Percentiles rank a stretch among this genome's conserved stretches.
phyloP scores from a whole-genome alignment of 2,113 vertebrate species.

The Eolophus roseicapilla region DNA sequence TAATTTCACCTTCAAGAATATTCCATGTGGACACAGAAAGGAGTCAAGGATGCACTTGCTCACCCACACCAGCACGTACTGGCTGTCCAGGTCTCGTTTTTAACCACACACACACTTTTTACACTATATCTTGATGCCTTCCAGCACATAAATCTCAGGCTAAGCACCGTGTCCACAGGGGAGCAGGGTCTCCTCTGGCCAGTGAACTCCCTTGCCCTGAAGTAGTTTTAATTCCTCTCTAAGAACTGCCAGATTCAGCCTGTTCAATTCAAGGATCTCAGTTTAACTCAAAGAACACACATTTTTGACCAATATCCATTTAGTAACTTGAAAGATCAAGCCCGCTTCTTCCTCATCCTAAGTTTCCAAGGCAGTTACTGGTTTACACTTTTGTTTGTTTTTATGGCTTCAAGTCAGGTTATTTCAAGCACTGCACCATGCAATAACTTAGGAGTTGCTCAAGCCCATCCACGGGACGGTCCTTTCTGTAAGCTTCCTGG shows the following conservation, averaged over 20 bases:
- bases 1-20: not conserved
- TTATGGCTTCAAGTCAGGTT: not conserved
- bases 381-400: not conserved
- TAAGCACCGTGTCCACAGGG: not conserved
- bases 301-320: not conserved
- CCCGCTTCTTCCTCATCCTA: not conserved
- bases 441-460: not conserved
- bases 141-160: not conserved
- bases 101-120: not conserved
- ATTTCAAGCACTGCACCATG: not conserved
- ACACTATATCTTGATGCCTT: not conserved
- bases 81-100: not conserved
- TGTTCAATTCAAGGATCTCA: not conserved
- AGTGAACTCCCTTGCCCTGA: not conserved
- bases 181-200: not conserved
- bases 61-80: fast-evolving
- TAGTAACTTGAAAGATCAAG: not conserved
- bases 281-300: not conserved
- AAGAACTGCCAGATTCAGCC: not conserved
- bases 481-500: not conserved
- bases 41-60: not conserved
- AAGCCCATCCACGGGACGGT: not conserved
- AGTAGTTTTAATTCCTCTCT: not conserved
- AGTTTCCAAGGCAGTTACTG: not conserved
- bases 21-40: fast-evolving